Percentiles rank a stretch among this genome's conserved stretches.
phyloP scores from a whole-genome alignment of 2,888 invertebrate genomes.

The Zygaena filipendulae region DNA sequence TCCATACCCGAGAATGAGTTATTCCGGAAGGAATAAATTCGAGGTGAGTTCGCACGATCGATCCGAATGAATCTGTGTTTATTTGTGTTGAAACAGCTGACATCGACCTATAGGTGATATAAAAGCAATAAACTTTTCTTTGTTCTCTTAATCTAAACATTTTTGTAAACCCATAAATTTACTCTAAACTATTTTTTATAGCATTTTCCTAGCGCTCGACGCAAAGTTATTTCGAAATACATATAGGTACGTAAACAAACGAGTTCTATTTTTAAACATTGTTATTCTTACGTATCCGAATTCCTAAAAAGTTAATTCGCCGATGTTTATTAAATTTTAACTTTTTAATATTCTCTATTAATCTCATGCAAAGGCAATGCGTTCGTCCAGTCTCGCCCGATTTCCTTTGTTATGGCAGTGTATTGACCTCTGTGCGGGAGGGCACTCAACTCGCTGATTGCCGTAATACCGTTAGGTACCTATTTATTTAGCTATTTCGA shows the following conservation, averaged over 20 bases:
- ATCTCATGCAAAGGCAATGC: not conserved
- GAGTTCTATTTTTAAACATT: constrained; percentile 16
- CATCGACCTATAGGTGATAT: no score
- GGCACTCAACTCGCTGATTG: constrained; percentile 17
- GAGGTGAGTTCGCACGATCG: constrained; percentile 58
- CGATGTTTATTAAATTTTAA: no score
- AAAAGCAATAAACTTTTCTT: constrained; percentile 31
- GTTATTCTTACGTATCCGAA: constrained; percentile 2
- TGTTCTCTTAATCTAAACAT: constrained; percentile 26
- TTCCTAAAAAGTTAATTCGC: no score
- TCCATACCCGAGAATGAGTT: constrained; percentile 67
- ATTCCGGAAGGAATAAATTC: constrained; percentile 73
- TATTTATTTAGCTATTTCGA: constrained; percentile 1
- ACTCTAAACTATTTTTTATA: no score
- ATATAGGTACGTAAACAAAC: constrained; percentile 1
- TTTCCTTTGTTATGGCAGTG: constrained; percentile 12
- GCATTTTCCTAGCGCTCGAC: no score
- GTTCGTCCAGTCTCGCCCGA: not conserved
- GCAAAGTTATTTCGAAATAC: no score
- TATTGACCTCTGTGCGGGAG: constrained; percentile 17
- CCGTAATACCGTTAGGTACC: constrained; percentile 17
- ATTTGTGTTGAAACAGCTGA: constrained; percentile 73
- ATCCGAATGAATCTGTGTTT: constrained; percentile 23
- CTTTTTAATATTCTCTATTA: no score
- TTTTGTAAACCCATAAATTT: constrained; percentile 1